Evolutionary conservation across 2,113 vertebrate genomes (phyloP).

Genomic region (Castor canadensis): DNA sequence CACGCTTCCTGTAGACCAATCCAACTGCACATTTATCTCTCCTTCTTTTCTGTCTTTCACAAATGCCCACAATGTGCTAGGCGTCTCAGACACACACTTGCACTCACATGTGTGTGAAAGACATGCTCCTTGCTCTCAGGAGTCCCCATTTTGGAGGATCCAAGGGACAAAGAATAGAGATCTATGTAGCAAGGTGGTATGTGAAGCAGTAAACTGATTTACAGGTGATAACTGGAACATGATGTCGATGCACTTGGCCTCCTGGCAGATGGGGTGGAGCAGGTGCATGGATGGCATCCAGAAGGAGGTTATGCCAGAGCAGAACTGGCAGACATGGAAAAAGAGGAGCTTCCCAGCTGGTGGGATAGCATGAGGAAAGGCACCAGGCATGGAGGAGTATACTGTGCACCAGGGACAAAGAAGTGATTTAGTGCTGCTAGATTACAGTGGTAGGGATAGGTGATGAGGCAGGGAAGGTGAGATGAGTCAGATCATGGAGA

Average conservation of each 20-base stretch:
- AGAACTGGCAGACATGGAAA: not conserved
- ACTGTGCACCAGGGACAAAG: not conserved
- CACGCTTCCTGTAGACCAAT: not conserved
- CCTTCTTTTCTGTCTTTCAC: not conserved
- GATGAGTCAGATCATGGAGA: too few species aligned
- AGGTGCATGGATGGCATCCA: not conserved
- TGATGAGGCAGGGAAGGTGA: not conserved
- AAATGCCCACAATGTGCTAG: not conserved
- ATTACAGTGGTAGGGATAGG: not conserved
- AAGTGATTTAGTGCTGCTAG: not conserved
- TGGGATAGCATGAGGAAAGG: not conserved
- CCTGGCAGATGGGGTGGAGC: fast-evolving
- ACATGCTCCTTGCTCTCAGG: not conserved
- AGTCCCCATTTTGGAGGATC: not conserved
- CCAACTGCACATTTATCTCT: not conserved
- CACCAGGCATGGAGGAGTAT: not conserved
- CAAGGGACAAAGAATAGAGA: not conserved
- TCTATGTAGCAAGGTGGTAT: too few species aligned
- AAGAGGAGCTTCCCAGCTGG: not conserved
- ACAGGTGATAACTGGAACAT: not conserved
- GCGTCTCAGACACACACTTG: too few species aligned
- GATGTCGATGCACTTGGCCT: not conserved
- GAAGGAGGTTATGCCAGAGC: not conserved
- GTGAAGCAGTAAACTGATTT: not conserved
- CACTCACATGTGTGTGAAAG: not conserved